phyloP scores from a whole-genome alignment of 2,888 invertebrate genomes.

The Oxycera nigricornis region DNA sequence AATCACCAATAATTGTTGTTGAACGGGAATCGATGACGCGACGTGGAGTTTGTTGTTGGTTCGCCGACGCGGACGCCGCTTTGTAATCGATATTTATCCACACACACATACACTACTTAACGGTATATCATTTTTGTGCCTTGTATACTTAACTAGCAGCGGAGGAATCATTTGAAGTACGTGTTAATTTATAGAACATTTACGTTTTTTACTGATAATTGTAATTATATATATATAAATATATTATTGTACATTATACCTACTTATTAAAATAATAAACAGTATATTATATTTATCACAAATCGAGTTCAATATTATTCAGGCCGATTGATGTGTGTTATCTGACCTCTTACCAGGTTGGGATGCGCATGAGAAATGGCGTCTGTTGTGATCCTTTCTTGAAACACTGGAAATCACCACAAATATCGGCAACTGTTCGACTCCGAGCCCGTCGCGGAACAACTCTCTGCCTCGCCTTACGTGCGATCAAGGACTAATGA shows the following conservation, averaged over 20 bases:
- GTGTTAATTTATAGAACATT: slow-evolving; percentile 41
- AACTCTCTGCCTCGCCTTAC: no score
- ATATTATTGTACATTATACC: slow-evolving; percentile 18
- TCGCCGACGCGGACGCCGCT: background rate
- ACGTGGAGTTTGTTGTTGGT: background rate
- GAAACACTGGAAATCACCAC: no score
- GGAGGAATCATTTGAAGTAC: slow-evolving; percentile 18
- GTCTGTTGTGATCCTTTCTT: no score
- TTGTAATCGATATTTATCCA: background rate
- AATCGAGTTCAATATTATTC: background rate
- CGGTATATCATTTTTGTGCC: slow-evolving; percentile 40
- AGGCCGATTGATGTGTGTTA: background rate
- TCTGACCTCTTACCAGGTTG: no score
- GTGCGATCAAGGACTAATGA: no score
- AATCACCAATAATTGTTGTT: no score
- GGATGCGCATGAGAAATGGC: no score
- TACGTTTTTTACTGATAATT: slow-evolving; percentile 38
- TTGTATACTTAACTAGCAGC: slow-evolving; percentile 45
- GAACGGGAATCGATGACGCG: background rate
- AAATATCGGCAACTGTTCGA: no score
- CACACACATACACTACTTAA: slow-evolving; percentile 1
- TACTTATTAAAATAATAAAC: slow-evolving; percentile 21
- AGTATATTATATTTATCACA: slow-evolving; percentile 10
- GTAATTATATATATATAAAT: slow-evolving; percentile 43
- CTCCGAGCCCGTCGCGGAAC: no score